Evolutionary conservation across 2,797 vertebrate genomes (phyloP).

Genomic region (Linurgus olivaceus): DNA sequence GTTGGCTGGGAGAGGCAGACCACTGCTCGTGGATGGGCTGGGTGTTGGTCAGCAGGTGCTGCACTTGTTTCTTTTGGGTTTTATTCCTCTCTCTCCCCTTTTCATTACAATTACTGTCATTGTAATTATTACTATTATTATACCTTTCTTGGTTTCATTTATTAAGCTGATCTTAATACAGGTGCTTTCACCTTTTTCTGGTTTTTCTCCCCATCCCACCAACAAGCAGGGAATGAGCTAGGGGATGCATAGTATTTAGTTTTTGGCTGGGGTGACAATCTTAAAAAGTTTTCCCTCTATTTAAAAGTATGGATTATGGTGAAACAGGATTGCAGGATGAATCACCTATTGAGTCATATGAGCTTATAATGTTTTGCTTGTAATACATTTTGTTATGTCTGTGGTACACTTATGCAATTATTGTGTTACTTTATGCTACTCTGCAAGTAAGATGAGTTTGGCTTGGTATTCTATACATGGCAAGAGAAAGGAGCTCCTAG

Average conservation of each 20-base stretch:
- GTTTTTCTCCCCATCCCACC: background rate
- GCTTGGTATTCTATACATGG: background rate
- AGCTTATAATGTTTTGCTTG: background rate
- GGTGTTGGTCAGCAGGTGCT: background rate
- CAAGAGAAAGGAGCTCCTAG: background rate
- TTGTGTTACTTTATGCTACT: background rate
- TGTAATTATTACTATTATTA: background rate
- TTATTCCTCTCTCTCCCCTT: background rate
- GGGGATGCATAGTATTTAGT: accelerated
- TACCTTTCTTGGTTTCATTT: background rate
- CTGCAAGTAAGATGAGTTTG: background rate
- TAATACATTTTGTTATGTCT: background rate
- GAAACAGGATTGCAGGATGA: background rate
- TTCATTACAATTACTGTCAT: background rate
- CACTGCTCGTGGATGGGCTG: accelerated
- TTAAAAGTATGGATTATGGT: background rate
- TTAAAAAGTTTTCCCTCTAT: background rate
- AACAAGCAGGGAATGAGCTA: background rate
- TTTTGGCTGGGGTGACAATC: background rate
- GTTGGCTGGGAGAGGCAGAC: background rate
- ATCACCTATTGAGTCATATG: background rate
- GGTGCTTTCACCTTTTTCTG: background rate
- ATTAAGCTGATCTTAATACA: background rate
- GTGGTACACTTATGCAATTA: background rate
- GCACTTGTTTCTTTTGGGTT: background rate